Base-by-base conservation (phyloP, 2,888 invertebrate species). In the Synergus gifuensis region DNA sequence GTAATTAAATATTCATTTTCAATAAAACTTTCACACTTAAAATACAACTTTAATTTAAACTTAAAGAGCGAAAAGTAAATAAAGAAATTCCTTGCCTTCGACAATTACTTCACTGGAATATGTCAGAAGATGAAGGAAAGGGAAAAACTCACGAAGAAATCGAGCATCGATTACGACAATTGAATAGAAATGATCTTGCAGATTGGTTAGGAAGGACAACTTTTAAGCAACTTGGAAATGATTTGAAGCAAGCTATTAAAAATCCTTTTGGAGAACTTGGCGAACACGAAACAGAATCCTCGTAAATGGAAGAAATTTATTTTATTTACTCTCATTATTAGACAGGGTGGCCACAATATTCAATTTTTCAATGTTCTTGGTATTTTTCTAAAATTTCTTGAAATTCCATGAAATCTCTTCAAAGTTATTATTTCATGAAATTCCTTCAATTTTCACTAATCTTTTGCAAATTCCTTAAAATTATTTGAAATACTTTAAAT, bases 171-270 rank as follows among this genome's bases (percentile, higher is more conserved):
- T 89, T 96, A 40, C 93, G 94, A 8, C 95, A 95, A 89, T 91
- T 95, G 79, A 94, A 93, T 36, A 93, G 93, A 84, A 81, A 83
- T 0, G 93, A 94, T 82, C 88, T 95, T 76, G 95, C 95, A 0
- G 93, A 94, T 84, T 95, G 95, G 95, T 87, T 96, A 0, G 94
- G 94, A 11, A 93, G 91, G 81, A 93, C 93, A 0, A 93, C 94
- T 0, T 95, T 94, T 86, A 92, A 93, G 62, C 92, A 94, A 83
- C 88, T 95, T 44, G 93, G 93, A 4, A 89, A 92, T 78, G 94
- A 95, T 84, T 88, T 94, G 9, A 91, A 93, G 81, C 88, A 91
- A 78, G 90, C 91, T 36, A 76, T 92, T 49, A 79, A 84, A 28
- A 82, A 79, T 46, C 83, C 89, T 0, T 90, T 91, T 76, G 87